Conservation (phyloP, 1,140 invertebrate genomes). For the Drosophila saltans region DNA sequence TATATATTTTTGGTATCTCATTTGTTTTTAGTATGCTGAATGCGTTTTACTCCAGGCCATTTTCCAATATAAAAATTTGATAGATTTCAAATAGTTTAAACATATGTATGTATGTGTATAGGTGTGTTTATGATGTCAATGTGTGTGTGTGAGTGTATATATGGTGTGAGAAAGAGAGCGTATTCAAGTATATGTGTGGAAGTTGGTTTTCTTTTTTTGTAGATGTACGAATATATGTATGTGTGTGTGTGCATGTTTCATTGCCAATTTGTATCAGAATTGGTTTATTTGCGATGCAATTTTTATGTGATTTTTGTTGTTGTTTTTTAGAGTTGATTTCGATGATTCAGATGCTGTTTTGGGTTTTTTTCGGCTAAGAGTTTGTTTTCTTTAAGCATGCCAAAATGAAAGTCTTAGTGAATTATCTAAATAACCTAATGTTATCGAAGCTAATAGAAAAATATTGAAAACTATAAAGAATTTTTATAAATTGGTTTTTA, state of each 20-base stretch:
- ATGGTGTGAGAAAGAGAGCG: conserved; percentile 47
- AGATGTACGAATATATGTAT: conserved; percentile 23
- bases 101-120: conserved; percentile 39
- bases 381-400: conserved; percentile 47
- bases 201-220: conserved; percentile 28
- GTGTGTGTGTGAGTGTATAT: conserved; percentile 38
- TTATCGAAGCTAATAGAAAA: background rate
- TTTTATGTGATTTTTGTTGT: conserved; percentile 23
- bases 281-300: conserved; percentile 40
- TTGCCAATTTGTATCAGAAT: conserved; percentile 63
- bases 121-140: conserved; percentile 44
- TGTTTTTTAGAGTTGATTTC: conserved; percentile 10
- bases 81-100: conserved; percentile 39
- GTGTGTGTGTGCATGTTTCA: conserved; percentile 49
- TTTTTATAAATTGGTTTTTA: conserved; percentile 6
- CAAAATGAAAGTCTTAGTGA: conserved; percentile 47
- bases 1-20: conserved; percentile 28
- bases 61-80: conserved; percentile 27
- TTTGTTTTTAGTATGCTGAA: conserved; percentile 57
- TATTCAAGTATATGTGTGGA: conserved; percentile 25
- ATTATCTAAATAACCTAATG: conserved; percentile 29
- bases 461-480: background rate
- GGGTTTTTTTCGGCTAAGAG: background rate
- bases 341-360: conserved; percentile 26
- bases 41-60: conserved; percentile 67